phyloP scores from a whole-genome alignment of 2,113 vertebrate species.

The Myotis davidii region DNA sequence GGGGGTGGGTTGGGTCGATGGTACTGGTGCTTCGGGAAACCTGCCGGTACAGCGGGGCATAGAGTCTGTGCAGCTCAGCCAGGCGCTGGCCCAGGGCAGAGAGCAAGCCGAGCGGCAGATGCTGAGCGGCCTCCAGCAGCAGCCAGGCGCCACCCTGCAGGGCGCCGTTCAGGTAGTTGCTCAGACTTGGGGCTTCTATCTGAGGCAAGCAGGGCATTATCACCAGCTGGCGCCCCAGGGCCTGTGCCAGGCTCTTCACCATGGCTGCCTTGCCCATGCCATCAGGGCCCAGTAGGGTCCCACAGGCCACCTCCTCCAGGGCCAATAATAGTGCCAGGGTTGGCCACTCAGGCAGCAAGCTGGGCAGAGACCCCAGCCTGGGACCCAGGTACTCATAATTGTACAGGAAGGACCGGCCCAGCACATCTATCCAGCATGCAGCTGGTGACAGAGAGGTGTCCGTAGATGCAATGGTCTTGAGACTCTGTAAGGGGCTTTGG shows the following conservation, averaged over 20 bases:
- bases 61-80: conserved; percentile 82
- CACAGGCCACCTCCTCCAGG: conserved; percentile 86
- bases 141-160: conserved; percentile 90
- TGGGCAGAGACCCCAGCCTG: conserved; percentile 81
- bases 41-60: conserved; percentile 70
- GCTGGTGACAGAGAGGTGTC: conserved; percentile 7
- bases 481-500: conserved; percentile 21
- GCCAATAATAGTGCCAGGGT: conserved; percentile 88
- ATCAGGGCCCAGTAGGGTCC: conserved; percentile 84
- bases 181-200: conserved; percentile 77
- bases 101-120: conserved; percentile 81
- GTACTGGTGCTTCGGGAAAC: conserved; percentile 33
- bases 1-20: conserved; percentile 45
- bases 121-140: conserved; percentile 85
- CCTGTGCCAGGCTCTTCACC: conserved; percentile 83
- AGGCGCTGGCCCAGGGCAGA: conserved; percentile 87
- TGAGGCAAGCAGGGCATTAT: conserved; percentile 82
- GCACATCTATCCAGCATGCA: conserved; percentile 85
- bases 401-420: conserved; percentile 85
- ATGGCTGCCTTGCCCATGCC: conserved; percentile 85
- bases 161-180: conserved; percentile 86
- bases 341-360: conserved; percentile 85
- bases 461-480: background rate
- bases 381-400: conserved; percentile 90
- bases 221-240: conserved; percentile 88